Evolutionary conservation across 1,140 invertebrate genomes (phyloP), one percentile per base, ranked within the genome.

Genomic region (Babylonia areolata): DNA sequence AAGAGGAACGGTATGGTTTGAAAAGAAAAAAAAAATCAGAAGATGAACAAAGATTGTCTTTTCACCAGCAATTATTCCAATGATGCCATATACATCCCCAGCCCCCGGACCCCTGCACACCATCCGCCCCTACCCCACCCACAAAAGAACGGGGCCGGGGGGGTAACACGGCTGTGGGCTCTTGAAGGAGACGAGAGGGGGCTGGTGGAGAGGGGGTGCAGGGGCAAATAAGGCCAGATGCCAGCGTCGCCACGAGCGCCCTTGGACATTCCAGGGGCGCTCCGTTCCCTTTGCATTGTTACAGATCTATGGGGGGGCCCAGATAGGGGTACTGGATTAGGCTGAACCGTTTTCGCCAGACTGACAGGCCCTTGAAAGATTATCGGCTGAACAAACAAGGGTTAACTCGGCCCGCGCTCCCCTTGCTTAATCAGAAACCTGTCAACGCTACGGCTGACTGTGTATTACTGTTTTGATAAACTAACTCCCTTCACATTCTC

Each of bases 281-380:
- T 23, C 28, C 12, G 58, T 23, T 64, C 23, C 12, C 23, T 23
- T 23, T 5, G 58, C 58, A 64, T 64, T 64, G 58, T 64, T n/a
- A 64, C 20, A 12, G 5, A 23, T 5, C 58, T 23, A 1, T 64
- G 28, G 58, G 58, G 58, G 58, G 58, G 58, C 58, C 58, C 58
- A n/a, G 17, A 64, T 64, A 64, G 58, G 58, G 58, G 28, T n/a
- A 64, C 15, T n/a, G 58, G 58, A 64, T 64, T 64, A 64, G 58
- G 28, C 15, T 23, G 58, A 64, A 64, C 58, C 58, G 58, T 64
- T 64, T 64, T 64, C 15, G 28, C 58, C 58, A 12, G 28, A 5
- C 28, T 64, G 58, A 64, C 58, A 64, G 58, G 58, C 58, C 58
- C 58, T 64, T 64, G 58, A 64, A 64, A 64, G 58, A 64, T 64